Base-by-base conservation (phyloP, 2,797 vertebrate genomes). In the Apogon talboti region DNA sequence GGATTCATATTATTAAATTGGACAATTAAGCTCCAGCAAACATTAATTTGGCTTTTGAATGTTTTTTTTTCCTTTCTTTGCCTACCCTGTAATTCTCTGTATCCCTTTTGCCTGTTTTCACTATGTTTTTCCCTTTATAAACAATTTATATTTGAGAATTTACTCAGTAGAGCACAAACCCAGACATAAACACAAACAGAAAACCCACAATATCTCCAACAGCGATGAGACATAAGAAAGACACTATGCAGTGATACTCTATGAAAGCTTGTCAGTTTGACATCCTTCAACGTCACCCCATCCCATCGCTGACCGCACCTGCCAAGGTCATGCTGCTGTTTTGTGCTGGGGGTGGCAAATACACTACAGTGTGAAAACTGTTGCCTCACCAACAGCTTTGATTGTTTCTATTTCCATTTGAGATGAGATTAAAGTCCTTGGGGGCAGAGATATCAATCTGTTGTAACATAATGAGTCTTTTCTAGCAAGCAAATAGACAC, bases 1-100 rank as follows among this genome's bases (percentile, higher is more conserved):
- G 51, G 78, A 82, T 82, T 87, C 62, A 69, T 69, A 61, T 76
- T 33, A 79, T 78, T 81, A 60, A 81, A 74, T 48, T 82, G 48
- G 87, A 88, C 88, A 92, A 90, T 91, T 81, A 87, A 78, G 62
- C 61, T 61, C 30, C 6, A 43, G 58, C 54, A 83, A 80, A 82
- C 70, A 74, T 71, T 64, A 56, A 81, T 90, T 76, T 75, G 51
- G 50, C 64, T 49, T 46, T 47, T 70, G 35, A 40, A 5, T 53
- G 33, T 16, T 16, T 28, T 40, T 16, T 28, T 40, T 14, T 11
- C 21, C 7, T 46, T 7, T 30, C 5, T 46, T 10, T 21, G 11
- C 1, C 16, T 0, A 11, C 33, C 45, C 35, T 47, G 5, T 45
- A 11, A 14, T 52, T 46, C n/a, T 43, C 14, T 41, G 9, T 21